These are phyloP conservation scores for Cuniculus paca DNA, from an alignment of 2,797 vertebrate genomes.

Conservation along the genomic window DNA sequence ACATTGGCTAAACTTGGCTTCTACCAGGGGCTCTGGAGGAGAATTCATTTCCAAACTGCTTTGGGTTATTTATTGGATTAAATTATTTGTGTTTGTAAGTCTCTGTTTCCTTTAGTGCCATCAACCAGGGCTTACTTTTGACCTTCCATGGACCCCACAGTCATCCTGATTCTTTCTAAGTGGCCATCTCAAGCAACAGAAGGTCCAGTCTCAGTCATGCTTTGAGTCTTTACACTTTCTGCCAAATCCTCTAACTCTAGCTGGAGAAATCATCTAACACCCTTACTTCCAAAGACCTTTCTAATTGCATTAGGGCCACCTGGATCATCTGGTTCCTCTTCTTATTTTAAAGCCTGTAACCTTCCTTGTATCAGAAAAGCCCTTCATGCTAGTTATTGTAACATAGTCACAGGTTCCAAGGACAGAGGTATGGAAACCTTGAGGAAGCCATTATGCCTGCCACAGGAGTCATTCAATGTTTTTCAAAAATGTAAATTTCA, in stretches of 20 bases:
- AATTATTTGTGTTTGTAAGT: background rate
- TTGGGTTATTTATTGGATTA: background rate
- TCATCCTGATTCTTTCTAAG: background rate
- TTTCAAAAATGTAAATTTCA: constrained; percentile 58
- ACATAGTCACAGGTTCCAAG: background rate
- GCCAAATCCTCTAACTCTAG: background rate
- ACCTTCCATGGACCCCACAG: rapidly evolving
- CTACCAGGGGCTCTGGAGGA: background rate
- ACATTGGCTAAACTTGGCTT: background rate
- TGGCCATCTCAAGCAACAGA: background rate
- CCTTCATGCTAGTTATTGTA: background rate
- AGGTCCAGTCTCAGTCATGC: background rate
- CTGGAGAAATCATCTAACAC: background rate
- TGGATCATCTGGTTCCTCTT: background rate
- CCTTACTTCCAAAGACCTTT: background rate
- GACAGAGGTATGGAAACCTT: background rate
- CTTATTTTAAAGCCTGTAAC: background rate
- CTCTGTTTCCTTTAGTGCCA: background rate
- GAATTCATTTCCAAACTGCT: background rate
- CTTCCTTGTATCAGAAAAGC: background rate
- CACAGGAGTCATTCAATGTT: background rate
- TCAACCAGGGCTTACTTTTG: background rate
- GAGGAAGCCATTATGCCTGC: constrained; percentile 5
- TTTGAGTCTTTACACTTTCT: background rate
- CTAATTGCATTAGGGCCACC: background rate